A percentile compares a stretch with the other conserved stretches of the same genome.
These are phyloP conservation scores for Tokudaia muenninki DNA, from an alignment of 2,797 vertebrate genomes.

Conservation along the genomic window DNA sequence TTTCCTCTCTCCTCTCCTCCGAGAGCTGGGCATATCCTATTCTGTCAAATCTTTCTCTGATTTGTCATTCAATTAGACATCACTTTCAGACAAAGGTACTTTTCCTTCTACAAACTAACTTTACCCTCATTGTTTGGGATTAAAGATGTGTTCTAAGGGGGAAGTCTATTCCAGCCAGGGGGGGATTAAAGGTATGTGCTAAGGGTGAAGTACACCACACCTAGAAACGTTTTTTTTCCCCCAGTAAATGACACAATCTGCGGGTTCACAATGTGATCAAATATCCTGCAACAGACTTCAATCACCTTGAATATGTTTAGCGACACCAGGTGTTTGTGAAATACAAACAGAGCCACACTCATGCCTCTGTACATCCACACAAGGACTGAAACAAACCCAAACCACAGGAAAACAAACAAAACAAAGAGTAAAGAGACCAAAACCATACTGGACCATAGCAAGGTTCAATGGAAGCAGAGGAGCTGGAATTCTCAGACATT, in stretches of 20 bases:
- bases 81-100: background rate
- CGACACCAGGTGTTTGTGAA: background rate
- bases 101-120: background rate
- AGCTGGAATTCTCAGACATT: background rate
- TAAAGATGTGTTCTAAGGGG: background rate
- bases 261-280: background rate
- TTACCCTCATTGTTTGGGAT: background rate
- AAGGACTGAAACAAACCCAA: slow-evolving; percentile 18
- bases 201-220: background rate
- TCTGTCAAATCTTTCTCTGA: background rate
- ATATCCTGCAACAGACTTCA: background rate
- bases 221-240: background rate
- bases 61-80: background rate
- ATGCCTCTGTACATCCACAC: background rate
- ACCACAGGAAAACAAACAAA: background rate
- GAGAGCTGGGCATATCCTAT: background rate
- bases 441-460: background rate
- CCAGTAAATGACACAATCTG: background rate
- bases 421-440: background rate
- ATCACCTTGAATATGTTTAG: background rate
- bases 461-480: background rate
- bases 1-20: background rate
- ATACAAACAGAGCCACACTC: background rate
- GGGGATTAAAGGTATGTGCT: background rate
- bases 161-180: background rate